Percentiles rank a stretch among this genome's conserved stretches.
Conservation (phyloP, 30 jellyfish, hydroid and myxozoan species). For the Turritopsis rubra region DNA sequence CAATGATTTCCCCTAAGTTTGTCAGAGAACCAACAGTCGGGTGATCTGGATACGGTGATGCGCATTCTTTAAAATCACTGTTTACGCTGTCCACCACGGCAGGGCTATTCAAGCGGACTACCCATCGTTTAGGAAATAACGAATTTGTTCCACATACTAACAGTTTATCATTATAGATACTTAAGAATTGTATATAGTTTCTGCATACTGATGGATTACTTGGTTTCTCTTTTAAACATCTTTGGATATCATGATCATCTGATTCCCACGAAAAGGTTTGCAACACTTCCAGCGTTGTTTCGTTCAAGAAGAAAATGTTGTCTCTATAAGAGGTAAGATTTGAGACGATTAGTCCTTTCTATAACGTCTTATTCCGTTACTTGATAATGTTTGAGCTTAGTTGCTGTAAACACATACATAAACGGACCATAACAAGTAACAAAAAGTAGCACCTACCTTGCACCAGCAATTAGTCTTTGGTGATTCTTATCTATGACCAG, state of each 20-base stretch:
- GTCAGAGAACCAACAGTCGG: background rate
- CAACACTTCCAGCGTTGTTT: slow-evolving; percentile 10
- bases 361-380: too few relatives aligned
- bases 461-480: background rate
- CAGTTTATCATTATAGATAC: slow-evolving; percentile 2
- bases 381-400: too few relatives aligned
- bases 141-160: slow-evolving; percentile 14
- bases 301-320: background rate
- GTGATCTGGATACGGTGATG: slow-evolving; percentile 20
- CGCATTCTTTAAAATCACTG: background rate
- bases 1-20: slow-evolving; percentile 8
- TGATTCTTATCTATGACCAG: background rate
- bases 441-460: background rate
- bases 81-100: background rate
- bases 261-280: background rate
- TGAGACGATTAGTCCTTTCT: too few relatives aligned
- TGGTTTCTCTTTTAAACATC: background rate
- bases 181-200: background rate
- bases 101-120: background rate
- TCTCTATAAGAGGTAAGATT: background rate
- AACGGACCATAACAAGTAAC: background rate
- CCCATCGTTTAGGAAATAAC: background rate
- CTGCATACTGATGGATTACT: background rate
- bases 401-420: too few relatives aligned
- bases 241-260: background rate